Evolutionary conservation across 2,797 vertebrate species (phyloP).

Genomic region (Rousettus madagascariensis): DNA sequence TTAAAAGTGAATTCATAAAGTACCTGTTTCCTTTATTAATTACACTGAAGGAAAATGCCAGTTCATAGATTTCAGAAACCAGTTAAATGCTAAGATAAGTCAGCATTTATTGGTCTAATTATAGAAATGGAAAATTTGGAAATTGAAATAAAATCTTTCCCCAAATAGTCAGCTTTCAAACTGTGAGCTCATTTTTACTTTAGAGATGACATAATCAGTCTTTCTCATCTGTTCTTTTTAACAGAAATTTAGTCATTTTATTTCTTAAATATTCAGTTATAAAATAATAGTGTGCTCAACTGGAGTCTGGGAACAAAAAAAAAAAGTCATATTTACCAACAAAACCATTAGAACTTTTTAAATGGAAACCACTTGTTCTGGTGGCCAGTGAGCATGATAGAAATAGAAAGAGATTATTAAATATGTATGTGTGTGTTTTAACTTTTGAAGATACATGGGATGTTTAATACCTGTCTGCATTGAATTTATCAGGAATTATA

Average conservation of each 20-base stretch:
- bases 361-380: background rate
- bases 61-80: slow-evolving; percentile 39
- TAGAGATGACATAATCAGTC: background rate
- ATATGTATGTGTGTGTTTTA: background rate
- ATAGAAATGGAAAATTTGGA: slow-evolving; percentile 30
- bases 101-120: background rate
- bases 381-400: background rate
- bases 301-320: background rate
- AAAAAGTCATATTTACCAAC: slow-evolving; percentile 18
- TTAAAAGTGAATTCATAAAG: slow-evolving; percentile 38
- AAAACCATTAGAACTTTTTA: background rate
- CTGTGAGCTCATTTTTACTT: background rate
- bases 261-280: slow-evolving; percentile 31
- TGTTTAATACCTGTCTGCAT: slow-evolving; percentile 54
- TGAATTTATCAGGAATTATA: slow-evolving; percentile 72
- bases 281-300: background rate
- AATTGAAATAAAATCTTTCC: slow-evolving; percentile 15
- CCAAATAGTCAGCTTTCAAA: background rate
- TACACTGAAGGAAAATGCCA: slow-evolving; percentile 22
- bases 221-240: slow-evolving; percentile 27
- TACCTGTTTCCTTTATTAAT: background rate
- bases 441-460: slow-evolving; percentile 33
- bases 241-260: background rate
- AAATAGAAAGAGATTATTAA: background rate
- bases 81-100: background rate